phyloP scores from a whole-genome alignment of 2,113 vertebrate genomes.

The Phoxinus phoxinus region DNA sequence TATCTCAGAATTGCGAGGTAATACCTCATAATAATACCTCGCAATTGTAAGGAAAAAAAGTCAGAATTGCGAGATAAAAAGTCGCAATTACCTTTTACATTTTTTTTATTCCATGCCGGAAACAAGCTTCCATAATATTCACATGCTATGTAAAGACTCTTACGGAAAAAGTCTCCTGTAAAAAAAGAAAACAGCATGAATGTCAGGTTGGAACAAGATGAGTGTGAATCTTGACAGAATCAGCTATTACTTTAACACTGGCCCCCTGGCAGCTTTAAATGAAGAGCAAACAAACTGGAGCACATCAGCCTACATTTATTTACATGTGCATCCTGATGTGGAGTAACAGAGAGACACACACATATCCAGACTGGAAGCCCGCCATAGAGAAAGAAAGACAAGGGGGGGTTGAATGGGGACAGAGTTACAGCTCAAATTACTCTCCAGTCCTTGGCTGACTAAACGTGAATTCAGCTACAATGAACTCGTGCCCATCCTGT shows the following conservation, averaged over 20 bases:
- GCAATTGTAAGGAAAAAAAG: too few species aligned
- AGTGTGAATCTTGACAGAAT: neutral
- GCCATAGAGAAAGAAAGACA: conserved; percentile 11
- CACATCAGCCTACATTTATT: conserved; percentile 38
- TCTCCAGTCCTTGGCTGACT: conserved; percentile 42
- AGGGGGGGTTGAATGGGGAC: neutral
- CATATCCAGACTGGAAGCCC: conserved; percentile 24
- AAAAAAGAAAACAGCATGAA: neutral
- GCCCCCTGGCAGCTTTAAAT: conserved; percentile 20
- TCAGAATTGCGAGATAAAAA: too few species aligned
- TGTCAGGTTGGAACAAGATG: neutral
- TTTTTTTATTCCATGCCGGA: too few species aligned
- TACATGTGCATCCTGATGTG: neutral
- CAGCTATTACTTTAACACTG: neutral
- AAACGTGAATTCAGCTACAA: conserved; percentile 42
- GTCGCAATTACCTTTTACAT: too few species aligned
- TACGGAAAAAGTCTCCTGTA: neutral
- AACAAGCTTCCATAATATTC: too few species aligned
- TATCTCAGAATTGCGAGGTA: too few species aligned
- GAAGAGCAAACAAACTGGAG: conserved; percentile 18
- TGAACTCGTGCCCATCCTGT: neutral
- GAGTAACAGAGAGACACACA: too few species aligned
- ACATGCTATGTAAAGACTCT: neutral
- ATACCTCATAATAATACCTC: too few species aligned
- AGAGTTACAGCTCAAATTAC: neutral